A percentile compares a stretch with the other conserved stretches of the same genome.
These are phyloP conservation scores for Urocyon cinereoargenteus DNA, from an alignment of 2,797 vertebrate species.

Conservation along the genomic window DNA sequence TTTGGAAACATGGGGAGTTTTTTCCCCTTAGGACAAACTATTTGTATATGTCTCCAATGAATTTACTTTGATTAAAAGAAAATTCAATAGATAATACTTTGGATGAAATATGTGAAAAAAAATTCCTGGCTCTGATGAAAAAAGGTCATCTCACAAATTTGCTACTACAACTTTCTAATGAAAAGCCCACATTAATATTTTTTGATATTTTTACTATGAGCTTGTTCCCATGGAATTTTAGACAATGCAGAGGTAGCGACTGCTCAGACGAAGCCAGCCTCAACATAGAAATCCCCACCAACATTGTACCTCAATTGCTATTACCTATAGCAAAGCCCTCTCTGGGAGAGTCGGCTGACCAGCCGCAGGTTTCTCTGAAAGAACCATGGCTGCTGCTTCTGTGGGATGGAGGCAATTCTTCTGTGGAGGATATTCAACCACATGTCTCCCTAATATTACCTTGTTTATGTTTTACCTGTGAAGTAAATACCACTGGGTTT, in stretches of 20 bases:
- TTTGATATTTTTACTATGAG: not conserved
- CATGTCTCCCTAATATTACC: not conserved
- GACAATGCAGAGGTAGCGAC: not conserved
- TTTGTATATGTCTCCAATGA: not conserved
- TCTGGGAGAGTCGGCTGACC: not conserved
- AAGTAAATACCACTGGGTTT: not conserved
- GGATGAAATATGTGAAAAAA: not conserved
- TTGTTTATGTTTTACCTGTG: not conserved
- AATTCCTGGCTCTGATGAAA: not conserved
- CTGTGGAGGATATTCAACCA: not conserved
- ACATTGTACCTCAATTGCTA: not conserved
- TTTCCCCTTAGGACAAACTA: not conserved
- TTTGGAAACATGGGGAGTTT: not conserved
- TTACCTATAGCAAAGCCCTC: not conserved
- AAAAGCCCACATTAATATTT: not conserved
- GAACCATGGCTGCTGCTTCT: fast-evolving
- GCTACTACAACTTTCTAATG: not conserved
- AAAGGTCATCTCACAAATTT: not conserved
- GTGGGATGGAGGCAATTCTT: not conserved
- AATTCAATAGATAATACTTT: not conserved
- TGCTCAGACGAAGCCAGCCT: not conserved
- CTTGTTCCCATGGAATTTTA: not conserved
- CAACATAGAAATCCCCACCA: not conserved
- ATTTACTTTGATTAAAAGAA: constrained; percentile 42
- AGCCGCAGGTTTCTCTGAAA: not conserved